These are phyloP conservation scores for Seriola quinqueradiata DNA, from an alignment of 2,113 vertebrate genomes.

Conservation along the genomic window DNA sequence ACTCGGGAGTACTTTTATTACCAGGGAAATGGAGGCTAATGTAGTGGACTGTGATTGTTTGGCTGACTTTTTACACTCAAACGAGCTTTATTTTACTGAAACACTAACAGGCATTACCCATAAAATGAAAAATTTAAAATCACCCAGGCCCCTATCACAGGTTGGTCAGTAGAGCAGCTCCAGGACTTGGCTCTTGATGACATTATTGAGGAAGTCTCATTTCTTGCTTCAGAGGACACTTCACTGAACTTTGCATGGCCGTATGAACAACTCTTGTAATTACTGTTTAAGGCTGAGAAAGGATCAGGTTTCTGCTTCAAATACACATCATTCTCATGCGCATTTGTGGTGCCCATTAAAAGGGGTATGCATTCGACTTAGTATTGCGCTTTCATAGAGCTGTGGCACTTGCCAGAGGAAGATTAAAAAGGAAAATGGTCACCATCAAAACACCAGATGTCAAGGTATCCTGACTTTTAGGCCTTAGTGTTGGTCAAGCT, in stretches of 20 bases:
- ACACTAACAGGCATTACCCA: constrained; percentile 52
- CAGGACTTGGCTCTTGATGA: constrained; percentile 42
- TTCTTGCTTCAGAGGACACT: constrained; percentile 65
- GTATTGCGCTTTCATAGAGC: not conserved
- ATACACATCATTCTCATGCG: not conserved
- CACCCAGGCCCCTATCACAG: constrained; percentile 13
- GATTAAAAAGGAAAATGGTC: not conserved
- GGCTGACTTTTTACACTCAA: constrained; percentile 42
- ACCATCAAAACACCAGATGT: not conserved
- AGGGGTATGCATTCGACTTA: not conserved
- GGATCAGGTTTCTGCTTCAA: constrained; percentile 11
- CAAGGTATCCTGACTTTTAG: not conserved
- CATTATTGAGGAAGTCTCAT: constrained; percentile 64
- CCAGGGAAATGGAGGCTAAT: constrained; percentile 21
- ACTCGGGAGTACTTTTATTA: constrained; percentile 28
- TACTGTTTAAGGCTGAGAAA: constrained; percentile 23
- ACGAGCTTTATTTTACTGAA: constrained; percentile 56
- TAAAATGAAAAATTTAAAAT: constrained; percentile 55
- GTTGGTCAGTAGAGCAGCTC: constrained; percentile 62
- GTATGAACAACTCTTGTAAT: constrained; percentile 40
- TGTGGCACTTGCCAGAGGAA: not conserved
- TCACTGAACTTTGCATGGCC: constrained; percentile 48
- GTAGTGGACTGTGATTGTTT: constrained; percentile 40
- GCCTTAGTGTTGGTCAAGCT: not conserved
- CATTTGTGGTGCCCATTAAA: not conserved